phyloP scores from a whole-genome alignment of 2,888 invertebrate species.

The Harpalus rufipes region DNA sequence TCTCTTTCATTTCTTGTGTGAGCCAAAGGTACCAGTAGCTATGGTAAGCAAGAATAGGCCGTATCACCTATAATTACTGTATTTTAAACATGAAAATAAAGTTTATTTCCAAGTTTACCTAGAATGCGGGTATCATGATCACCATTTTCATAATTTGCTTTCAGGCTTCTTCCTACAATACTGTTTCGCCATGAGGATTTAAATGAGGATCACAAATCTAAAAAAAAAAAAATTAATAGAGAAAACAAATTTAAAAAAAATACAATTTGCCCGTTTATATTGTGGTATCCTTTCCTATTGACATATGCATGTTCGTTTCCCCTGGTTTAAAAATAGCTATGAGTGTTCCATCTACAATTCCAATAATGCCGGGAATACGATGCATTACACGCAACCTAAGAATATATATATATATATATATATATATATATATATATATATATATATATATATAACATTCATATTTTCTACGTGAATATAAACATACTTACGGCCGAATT shows the following conservation, averaged over 20 bases:
- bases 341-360: slow-evolving; percentile 2
- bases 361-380: background rate
- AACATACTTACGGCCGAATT: too few relatives aligned
- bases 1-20: too few relatives aligned
- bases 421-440: too few relatives aligned
- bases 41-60: too few relatives aligned
- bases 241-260: background rate
- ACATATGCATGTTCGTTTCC: slow-evolving; percentile 6
- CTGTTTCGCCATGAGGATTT: slow-evolving; percentile 5
- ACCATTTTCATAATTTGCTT: slow-evolving; percentile 3
- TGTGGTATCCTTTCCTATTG: slow-evolving; percentile 9
- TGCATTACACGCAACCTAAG: slow-evolving; percentile 13
- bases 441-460: too few relatives aligned
- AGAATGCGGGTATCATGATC: background rate
- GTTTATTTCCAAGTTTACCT: background rate
- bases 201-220: slow-evolving; percentile 12
- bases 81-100: too few relatives aligned
- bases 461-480: too few relatives aligned
- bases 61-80: too few relatives aligned
- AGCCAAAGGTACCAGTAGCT: too few relatives aligned
- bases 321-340: background rate
- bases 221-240: background rate
- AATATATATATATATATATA: too few relatives aligned
- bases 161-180: background rate
- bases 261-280: slow-evolving; percentile 5